These are phyloP conservation scores for Muschampia plurimacula DNA, from an alignment of 2,888 invertebrate genomes.

Conservation along the genomic window DNA sequence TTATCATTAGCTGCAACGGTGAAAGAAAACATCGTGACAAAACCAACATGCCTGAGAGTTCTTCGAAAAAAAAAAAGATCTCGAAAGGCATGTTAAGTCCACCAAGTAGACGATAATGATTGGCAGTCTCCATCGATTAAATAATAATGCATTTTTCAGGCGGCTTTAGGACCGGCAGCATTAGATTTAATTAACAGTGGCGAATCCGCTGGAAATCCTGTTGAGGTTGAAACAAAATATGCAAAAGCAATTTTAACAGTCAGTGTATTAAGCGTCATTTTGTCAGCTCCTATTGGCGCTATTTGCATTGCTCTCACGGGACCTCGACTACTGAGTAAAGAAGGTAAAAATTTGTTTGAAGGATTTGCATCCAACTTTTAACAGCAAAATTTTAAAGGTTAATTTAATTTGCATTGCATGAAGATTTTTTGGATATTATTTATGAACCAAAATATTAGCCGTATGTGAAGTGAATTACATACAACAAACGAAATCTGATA, in stretches of 20 bases:
- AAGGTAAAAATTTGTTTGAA: constrained; percentile 22
- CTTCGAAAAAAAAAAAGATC: too few relatives aligned
- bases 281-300: constrained; percentile 91
- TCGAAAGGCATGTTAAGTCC: too few relatives aligned
- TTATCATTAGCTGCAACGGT: too few relatives aligned
- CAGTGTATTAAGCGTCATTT: constrained; percentile 89
- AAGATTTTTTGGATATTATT: too few relatives aligned
- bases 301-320: constrained; percentile 89
- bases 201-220: constrained; percentile 67
- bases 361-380: not conserved
- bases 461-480: too few relatives aligned
- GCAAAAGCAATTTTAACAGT: constrained; percentile 88
- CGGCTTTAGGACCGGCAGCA: constrained; percentile 89
- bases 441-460: too few relatives aligned
- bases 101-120: too few relatives aligned
- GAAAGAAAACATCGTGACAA: too few relatives aligned
- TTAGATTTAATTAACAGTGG: constrained; percentile 81
- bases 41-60: too few relatives aligned
- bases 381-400: too few relatives aligned
- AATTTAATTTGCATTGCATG: not conserved
- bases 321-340: constrained; percentile 78
- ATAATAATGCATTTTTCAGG: constrained; percentile 68
- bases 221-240: constrained; percentile 74
- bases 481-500: too few relatives aligned
- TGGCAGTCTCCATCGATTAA: too few relatives aligned